phyloP scores from a whole-genome alignment of 2,113 vertebrate species.

The Catagonus wagneri region DNA sequence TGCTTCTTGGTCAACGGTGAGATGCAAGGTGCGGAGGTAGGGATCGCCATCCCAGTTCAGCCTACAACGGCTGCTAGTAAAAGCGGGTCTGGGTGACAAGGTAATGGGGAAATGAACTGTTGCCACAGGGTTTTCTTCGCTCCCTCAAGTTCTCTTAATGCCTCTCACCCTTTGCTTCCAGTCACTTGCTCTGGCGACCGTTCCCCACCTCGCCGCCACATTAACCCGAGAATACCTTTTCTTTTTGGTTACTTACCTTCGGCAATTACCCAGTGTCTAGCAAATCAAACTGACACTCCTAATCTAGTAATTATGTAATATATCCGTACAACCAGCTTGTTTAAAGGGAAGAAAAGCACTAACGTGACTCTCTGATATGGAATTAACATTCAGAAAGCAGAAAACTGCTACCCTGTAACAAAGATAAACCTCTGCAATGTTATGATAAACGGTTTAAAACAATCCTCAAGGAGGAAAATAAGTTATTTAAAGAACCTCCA shows the following conservation, averaged over 20 bases:
- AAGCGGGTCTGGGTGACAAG: background rate
- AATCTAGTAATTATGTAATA: background rate
- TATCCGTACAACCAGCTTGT: background rate
- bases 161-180: background rate
- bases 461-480: background rate
- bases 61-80: background rate
- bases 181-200: background rate
- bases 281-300: background rate
- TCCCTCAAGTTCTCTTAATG: background rate
- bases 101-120: background rate
- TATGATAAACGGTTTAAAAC: background rate
- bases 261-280: background rate
- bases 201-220: background rate
- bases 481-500: background rate
- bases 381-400: background rate
- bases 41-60: background rate
- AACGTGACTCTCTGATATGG: background rate
- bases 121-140: slow-evolving; percentile 1
- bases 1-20: background rate
- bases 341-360: background rate
- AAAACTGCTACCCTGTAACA: background rate
- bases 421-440: background rate
- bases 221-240: background rate
- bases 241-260: background rate
- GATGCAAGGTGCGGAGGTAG: background rate